Evolutionary conservation across 2,797 vertebrate species (phyloP).

Genomic region (Diplodus puntazzo): DNA sequence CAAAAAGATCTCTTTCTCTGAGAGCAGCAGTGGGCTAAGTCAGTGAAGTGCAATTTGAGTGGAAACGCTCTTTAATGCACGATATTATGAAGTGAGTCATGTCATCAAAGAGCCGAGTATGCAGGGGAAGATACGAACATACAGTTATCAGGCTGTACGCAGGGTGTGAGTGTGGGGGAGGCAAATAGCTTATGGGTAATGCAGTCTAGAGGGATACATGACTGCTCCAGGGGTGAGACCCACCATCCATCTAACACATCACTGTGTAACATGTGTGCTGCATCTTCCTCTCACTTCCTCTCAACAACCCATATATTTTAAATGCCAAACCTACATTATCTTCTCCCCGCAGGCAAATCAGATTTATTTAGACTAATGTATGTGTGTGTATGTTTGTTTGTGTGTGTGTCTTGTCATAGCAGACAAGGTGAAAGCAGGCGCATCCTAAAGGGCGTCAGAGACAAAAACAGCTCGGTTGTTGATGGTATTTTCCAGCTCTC

Average conservation of each 20-base stretch:
- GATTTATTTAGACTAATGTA: constrained; percentile 13
- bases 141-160: constrained; percentile 8
- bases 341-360: constrained; percentile 32
- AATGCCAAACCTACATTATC: constrained; percentile 66
- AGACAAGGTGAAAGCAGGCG: constrained; percentile 16
- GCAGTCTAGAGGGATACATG: constrained; percentile 20
- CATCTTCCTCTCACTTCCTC: constrained; percentile 27
- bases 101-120: constrained; percentile 11
- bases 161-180: constrained; percentile 42
- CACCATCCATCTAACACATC: constrained; percentile 18
- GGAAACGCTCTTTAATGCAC: neutral
- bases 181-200: constrained; percentile 36
- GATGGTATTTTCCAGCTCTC: constrained; percentile 15
- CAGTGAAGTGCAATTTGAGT: neutral
- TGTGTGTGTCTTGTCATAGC: constrained; percentile 7
- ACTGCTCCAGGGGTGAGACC: constrained; percentile 25
- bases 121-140: constrained; percentile 17
- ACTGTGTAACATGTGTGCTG: neutral
- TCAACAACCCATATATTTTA: constrained; percentile 46
- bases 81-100: constrained; percentile 12
- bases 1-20: neutral
- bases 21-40: neutral
- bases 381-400: neutral
- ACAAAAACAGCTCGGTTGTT: constrained; percentile 3
- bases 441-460: neutral